Evolutionary conservation across 2,797 vertebrate species (phyloP), one percentile per base, ranked within the genome.

Genomic region (Tolypeutes matacus): DNA sequence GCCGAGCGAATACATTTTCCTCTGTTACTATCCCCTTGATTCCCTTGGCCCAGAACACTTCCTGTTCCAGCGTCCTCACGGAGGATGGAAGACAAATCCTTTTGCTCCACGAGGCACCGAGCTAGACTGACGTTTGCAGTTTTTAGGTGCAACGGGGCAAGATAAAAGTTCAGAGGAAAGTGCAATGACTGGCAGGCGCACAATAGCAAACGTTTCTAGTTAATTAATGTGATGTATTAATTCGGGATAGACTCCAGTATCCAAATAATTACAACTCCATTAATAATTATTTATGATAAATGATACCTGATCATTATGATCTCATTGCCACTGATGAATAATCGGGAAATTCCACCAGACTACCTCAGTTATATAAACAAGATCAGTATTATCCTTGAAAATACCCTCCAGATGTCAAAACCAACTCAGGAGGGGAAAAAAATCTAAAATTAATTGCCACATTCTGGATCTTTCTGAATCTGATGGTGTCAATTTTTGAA

Each of bases 201-300:
- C 67, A 80, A 91, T 80, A 96, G 95, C 46, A 82, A 96, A 86
- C 29, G n/a, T 96, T 97, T 97, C 95, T 96, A 96, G 93, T 97
- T 97, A 96, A 97, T 67, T 95, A 31, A 95, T 91, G 62, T 91
- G 34, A 36, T 94, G 14, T 95, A 81, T 96, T 95, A 89, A 94
- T 82, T 84, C 93, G 87, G 78, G 75, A 95, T 67, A 31, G 70
- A 94, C 86, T 95, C 77, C 96, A 89, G 87, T 62, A 77, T 92
- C 91, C 86, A 94, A 96, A 70, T 92, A 58, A 96, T 89, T 93
- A 86, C 67, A 95, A 70, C 70, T 29, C n/a, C 86, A 92, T 93
- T 96, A 96, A 95, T 95, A 95, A 96, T 95, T 93, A 95, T 75
- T 94, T 96, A 85, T 96, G 86, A 96, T 95, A 97, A 95, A 96